phyloP scores from a whole-genome alignment of 2,797 vertebrate species.

The Sciaenops ocellatus region DNA sequence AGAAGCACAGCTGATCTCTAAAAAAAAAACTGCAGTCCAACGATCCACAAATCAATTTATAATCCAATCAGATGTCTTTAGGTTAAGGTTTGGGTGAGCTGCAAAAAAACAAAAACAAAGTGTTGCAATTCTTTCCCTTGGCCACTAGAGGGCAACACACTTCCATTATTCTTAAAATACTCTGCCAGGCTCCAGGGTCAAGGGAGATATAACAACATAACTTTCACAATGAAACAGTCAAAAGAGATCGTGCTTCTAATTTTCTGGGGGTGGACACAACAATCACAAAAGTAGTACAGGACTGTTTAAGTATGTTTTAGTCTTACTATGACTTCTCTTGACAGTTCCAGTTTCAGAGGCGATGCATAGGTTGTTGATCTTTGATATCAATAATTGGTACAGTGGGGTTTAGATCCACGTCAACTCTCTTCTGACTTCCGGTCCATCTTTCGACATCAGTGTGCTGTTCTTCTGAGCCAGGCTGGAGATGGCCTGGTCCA shows the following conservation, averaged over 20 bases:
- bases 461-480: constrained; percentile 77
- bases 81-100: too few relatives aligned
- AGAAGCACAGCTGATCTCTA: too few relatives aligned
- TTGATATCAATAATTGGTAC: background rate
- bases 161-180: too few relatives aligned
- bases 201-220: too few relatives aligned
- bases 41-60: too few relatives aligned
- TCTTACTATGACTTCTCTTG: background rate
- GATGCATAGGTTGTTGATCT: constrained; percentile 23
- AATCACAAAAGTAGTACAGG: background rate
- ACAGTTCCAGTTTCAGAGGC: background rate
- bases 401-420: background rate
- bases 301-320: background rate
- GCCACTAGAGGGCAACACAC: too few relatives aligned
- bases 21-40: too few relatives aligned
- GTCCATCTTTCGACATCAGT: constrained; percentile 62
- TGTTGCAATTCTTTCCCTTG: too few relatives aligned
- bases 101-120: too few relatives aligned
- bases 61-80: too few relatives aligned
- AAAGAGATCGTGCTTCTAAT: background rate
- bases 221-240: too few relatives aligned
- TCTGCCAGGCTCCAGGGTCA: too few relatives aligned
- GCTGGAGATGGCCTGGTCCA: constrained; percentile 85
- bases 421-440: constrained; percentile 18
- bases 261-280: background rate